phyloP scores from a whole-genome alignment of 2,797 vertebrate species.

The Acanthurus lineatus region DNA sequence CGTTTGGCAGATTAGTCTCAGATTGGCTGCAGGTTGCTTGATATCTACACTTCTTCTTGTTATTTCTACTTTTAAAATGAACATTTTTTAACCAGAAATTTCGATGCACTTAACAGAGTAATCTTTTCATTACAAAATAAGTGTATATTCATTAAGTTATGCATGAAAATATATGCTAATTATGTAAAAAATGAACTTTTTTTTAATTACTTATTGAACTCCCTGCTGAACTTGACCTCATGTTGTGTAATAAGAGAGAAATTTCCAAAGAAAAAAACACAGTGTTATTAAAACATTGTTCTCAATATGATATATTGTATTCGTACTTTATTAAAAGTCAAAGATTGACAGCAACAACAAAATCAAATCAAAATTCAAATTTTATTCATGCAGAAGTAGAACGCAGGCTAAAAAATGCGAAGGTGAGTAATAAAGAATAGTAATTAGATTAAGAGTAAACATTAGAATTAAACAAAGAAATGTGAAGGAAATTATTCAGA shows the following conservation, averaged over 20 bases:
- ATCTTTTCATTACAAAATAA: background rate
- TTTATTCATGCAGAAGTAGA: background rate
- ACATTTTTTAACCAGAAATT: too few relatives aligned
- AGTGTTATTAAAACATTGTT: background rate
- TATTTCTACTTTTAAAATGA: slow-evolving; percentile 13
- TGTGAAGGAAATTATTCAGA: background rate
- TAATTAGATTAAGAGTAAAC: too few relatives aligned
- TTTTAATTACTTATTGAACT: too few relatives aligned
- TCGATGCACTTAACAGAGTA: too few relatives aligned
- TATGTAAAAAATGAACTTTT: background rate
- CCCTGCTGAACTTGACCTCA: background rate
- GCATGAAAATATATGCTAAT: background rate
- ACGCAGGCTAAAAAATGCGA: background rate
- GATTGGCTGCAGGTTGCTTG: slow-evolving; percentile 3
- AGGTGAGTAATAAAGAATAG: background rate
- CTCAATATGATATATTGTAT: background rate
- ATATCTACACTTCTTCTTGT: background rate
- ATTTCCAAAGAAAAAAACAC: background rate
- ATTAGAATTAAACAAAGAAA: background rate
- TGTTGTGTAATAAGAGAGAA: background rate
- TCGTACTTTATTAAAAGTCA: background rate
- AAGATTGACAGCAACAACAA: background rate
- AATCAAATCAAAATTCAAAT: background rate
- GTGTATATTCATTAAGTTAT: background rate
- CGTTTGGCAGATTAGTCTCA: slow-evolving; percentile 24